Evolutionary conservation across 2,113 vertebrate genomes (phyloP), one percentile per base, ranked within the genome.

Genomic region (Lontra canadensis): DNA sequence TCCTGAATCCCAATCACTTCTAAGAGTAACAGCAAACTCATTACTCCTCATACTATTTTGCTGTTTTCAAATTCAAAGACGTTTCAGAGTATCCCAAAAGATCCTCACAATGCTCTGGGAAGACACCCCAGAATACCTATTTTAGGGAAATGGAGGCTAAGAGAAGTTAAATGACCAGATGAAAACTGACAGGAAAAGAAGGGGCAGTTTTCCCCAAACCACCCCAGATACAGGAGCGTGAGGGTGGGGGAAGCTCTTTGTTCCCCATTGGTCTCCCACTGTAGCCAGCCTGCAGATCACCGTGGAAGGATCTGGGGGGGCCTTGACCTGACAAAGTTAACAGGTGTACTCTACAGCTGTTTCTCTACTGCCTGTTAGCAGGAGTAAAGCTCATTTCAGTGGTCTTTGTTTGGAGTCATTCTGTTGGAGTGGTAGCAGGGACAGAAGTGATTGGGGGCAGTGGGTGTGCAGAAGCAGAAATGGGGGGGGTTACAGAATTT

Each of bases 21-120:
- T 88, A 65, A 92, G 81, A 96, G 59, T 82, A 90, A 83, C 15
- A 88, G 87, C 61, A 96, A 95, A 96, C 47, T 44, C 36, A 88
- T 55, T 83, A 84, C 1, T 90, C 69, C 88, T 96, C 47, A 79
- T 5, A 89, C 23, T 88, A 49, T 57, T 92, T 89, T 59, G 52
- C 42, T 85, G 11, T 79, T 55, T 42, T 85, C 55, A 97, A 71
- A 84, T 55, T 85, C 61, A 97, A 65, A 90, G 34, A 90, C 83
- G 42, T 81, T 95, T 88, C 36, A 85, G 73, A 71, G 21, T 59
- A 88, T 74, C 31, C 49, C 83, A 89, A 14, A 17, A 44, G 76
- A 90, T 42, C 55, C 57, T 85, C 12, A 67, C 69, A n/a, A 55
- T 29, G 14, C 26, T 74, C 42, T 86, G 73, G 42, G n/a, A 90